Percentiles rank a stretch among this genome's conserved stretches.
Conservation (phyloP, 2,888 invertebrate genomes). For the Physocephala rufipes region DNA sequence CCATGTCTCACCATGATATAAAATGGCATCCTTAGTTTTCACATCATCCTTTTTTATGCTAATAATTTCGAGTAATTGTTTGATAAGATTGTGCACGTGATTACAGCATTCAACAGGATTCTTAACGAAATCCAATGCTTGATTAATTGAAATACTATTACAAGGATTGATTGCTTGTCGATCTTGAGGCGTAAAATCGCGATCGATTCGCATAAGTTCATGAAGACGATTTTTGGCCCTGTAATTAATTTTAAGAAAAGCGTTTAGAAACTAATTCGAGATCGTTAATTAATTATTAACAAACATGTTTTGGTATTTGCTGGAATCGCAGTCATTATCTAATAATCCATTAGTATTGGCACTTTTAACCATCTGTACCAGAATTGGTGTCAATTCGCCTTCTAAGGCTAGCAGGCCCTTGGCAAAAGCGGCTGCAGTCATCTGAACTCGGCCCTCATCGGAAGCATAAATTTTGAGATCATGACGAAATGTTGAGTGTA, state of each 20-base stretch:
- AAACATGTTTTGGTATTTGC: conserved; percentile 93
- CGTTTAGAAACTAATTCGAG: not conserved
- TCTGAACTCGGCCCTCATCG: conserved; percentile 98
- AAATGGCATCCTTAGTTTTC: conserved; percentile 90
- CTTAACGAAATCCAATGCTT: conserved; percentile 93
- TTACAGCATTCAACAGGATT: conserved; percentile 95
- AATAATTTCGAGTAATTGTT: conserved; percentile 86
- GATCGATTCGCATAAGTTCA: conserved; percentile 89
- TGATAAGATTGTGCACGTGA: conserved; percentile 87
- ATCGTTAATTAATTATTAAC: conserved; percentile 51
- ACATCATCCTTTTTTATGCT: conserved; percentile 86
- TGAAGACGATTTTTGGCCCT: conserved; percentile 96
- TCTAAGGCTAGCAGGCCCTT: conserved; percentile 97
- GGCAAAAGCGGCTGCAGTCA: conserved; percentile 99
- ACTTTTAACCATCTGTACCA: conserved; percentile 99
- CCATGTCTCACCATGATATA: conserved; percentile 99
- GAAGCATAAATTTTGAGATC: conserved; percentile 99
- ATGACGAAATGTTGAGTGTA: conserved; percentile 98
- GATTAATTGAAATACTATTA: conserved; percentile 87
- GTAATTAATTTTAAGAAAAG: conserved; percentile 41
- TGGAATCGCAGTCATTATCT: conserved; percentile 98
- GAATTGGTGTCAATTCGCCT: conserved; percentile 97
- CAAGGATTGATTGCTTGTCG: conserved; percentile 90
- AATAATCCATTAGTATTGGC: conserved; percentile 98
- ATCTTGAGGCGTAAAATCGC: conserved; percentile 86